Evolutionary conservation across 2,888 invertebrate genomes (phyloP), one percentile per base, ranked within the genome.

Genomic region (Eremobia ochroleuca): DNA sequence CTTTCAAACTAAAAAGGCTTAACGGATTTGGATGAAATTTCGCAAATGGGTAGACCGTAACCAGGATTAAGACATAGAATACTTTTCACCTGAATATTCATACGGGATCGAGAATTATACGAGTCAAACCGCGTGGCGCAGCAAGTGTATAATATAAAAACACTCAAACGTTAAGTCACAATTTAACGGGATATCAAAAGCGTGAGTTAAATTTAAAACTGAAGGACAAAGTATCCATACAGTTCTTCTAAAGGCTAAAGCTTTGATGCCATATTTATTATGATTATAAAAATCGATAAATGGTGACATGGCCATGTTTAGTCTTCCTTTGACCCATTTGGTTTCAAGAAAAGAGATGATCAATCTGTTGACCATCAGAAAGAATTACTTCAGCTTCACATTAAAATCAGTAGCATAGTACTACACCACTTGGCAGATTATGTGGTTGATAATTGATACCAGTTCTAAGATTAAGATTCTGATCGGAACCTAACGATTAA

Each of bases 401-500:
- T 49, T 40, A 1, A 28, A 46, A 21, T 31, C 31, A 68, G 34
- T 18, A 40, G 37, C 31, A 34, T n/a, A 34, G 25, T 46, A 46
- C 49, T 28, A 25, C 25, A 40, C 55, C 25, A 46, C 4, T 52
- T 21, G 21, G 15, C n/a, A 61, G 28, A 82, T 65, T 82, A 77
- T 69, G 25, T 37, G 59, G 34, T 40, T 15, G 3, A 55, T 79
- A 76, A 67, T 59, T 69, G 58, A 69, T 68, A 82, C 77, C 28
- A 77, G 64, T 40, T 3, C n/a, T 58, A 68, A 28, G 13, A 76
- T 77, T 77, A 52, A 76, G 77, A 78, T 82, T 73, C 31, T 59
- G 68, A 59, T 68, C n/a, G n/a, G 59, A 59, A 68, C 37, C 59
- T 40, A 73, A 78, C 80, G 85, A 81, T 76, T 76, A 74, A 70